Evolutionary conservation across 2,888 invertebrate species (phyloP).

Genomic region (Thymelicus sylvestris): DNA sequence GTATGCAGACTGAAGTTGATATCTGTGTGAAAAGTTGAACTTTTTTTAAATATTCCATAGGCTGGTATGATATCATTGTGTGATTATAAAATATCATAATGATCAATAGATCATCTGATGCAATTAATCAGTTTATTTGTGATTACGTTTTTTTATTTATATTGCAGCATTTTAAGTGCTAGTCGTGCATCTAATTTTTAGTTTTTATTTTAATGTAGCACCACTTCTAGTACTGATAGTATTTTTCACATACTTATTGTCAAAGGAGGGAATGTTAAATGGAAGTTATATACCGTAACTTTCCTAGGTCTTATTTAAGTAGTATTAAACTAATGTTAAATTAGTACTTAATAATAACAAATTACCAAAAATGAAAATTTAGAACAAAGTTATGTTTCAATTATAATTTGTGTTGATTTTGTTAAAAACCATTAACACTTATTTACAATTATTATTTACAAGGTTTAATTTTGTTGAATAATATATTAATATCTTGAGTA

Average conservation of each 20-base stretch:
- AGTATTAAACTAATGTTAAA: constrained; percentile 64
- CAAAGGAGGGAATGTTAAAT: not conserved
- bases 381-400: constrained; percentile 73
- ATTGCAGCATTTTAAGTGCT: constrained; percentile 71
- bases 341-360: constrained; percentile 78
- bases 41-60: constrained; percentile 43
- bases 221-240: constrained; percentile 46
- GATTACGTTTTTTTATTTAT: constrained; percentile 34
- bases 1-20: constrained; percentile 42
- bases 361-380: constrained; percentile 76
- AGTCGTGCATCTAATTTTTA: constrained; percentile 64
- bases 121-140: constrained; percentile 11
- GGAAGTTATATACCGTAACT: constrained; percentile 45
- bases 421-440: constrained; percentile 56
- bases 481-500: constrained; percentile 66
- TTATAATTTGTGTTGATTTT: constrained; percentile 64
- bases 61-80: constrained; percentile 19
- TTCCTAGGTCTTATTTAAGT: constrained; percentile 60
- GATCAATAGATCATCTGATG: not conserved
- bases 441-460: constrained; percentile 49
- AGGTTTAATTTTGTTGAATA: constrained; percentile 66
- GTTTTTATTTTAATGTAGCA: constrained; percentile 48
- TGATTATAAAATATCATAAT: not conserved
- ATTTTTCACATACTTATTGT: constrained; percentile 41
- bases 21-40: constrained; percentile 39